Evolutionary conservation across 1,140 invertebrate genomes (phyloP), one percentile per base, ranked within the genome.

Genomic region (Trichomalopsis sarcophagae): DNA sequence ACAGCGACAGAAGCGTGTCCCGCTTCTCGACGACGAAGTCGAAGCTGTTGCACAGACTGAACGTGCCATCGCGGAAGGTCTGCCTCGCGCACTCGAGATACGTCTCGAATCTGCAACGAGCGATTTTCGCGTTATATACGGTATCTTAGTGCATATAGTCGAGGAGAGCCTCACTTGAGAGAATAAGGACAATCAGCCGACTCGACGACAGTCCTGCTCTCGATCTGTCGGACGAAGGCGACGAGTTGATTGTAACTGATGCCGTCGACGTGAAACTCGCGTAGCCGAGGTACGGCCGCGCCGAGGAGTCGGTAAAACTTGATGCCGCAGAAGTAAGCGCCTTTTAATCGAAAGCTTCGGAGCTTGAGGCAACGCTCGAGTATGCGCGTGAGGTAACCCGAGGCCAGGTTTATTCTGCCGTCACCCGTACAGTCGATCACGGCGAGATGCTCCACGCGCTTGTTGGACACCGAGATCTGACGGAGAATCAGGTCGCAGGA

Each of bases 221-320:
- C 55, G 17, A 62, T 21, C 17, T n/a, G 14, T 7, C 55, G 55
- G 5, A 62, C 6, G 21, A 62, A 62, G 17, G 55, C 55, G 17
- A 4, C 6, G 2, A 21, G 17, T 5, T 62, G 55, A 17, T n/a
- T 21, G 6, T 62, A 17, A 1, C 5, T n/a, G 6, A 62, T 62
- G 5, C 6, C 1, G 55, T 4, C n/a, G 17, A 62, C 55, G 55
- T 62, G 17, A n/a, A 62, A 30, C 13, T 2, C 11, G n/a, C 75
- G 71, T 1, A 91, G 47, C 21, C 87, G 75, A 2, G 87, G 69
- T 0, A 86, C 87, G 50, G 87, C 88, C 17, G 84, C 55, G 9
- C 84, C 91, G 62, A 91, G 81, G 6, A 90, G 66, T 9, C 81
- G 84, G 84, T 89, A 91, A 74, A 91, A 89, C 78, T 91, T 91